Base-by-base conservation (phyloP, 2,113 vertebrate genomes). In the Etheostoma spectabile region DNA sequence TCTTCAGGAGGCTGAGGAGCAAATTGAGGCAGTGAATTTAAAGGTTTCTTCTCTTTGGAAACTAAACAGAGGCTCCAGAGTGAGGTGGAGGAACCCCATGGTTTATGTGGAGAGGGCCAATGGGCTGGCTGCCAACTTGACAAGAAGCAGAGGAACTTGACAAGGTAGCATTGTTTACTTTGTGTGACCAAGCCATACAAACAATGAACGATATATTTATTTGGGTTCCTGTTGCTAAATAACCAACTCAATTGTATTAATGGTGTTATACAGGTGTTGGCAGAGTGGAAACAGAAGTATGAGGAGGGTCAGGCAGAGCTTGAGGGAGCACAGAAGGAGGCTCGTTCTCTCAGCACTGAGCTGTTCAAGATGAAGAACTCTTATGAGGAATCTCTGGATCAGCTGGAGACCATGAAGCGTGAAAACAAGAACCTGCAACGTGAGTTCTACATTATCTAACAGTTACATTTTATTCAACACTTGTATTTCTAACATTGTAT, bases 351-450 rank as follows among this genome's bases (percentile, higher is more conserved):
- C 5, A 94, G 96, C 33, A 95, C 96, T 52, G 95, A 96, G 69
- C 91, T 96, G 51, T 96, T 97, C 89, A 96, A 96, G 88, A 93
- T 96, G 95, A 97, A 96, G 91, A 97, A 95, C 33, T 95, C 95
- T 62, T 96, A 96, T 15, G 96, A 97, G 79, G 93, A 94, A 71
- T 16, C 79, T 81, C 83, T 94, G 46, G 92, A 94, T 82, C 91
- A 94, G 1, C 87, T 94, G 59, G 91, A 93, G 86, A 92, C 91
- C 71, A 85, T 89, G 82, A 91, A 85, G 77, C 62, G 38, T 42
- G 38, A 42, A 42, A 42, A 42, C 38, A 42, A 42, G 8, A 42
- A 42, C 10, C 38, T 42, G 38, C 38, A 42, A 11, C 38, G 38
- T 42, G 38, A 42, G 38, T 42, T 42, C 38, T 42, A 42, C 2